Evolutionary conservation across 2,888 invertebrate genomes (phyloP), one percentile per base, ranked within the genome.

Genomic region (Orthosia gothica): DNA sequence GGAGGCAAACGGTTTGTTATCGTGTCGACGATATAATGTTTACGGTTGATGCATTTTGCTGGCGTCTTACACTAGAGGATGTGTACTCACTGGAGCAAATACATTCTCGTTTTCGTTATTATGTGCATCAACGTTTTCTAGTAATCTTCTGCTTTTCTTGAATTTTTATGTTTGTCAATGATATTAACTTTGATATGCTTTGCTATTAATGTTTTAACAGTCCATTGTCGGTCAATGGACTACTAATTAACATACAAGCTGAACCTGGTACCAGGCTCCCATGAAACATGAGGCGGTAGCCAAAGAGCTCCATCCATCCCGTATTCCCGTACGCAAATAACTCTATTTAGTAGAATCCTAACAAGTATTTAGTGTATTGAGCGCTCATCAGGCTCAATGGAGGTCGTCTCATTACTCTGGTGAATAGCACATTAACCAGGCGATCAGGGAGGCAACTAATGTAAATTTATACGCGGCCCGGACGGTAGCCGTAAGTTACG

Each of bases 391-490:
- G 65, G 57, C 58, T 68, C 70, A 80, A 52, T 71, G 55, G 58
- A 16, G 23, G 74, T 62, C 65, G 64, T 69, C 32, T 75, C 84
- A 84, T 82, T 75, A 82, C 62, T 82, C 70, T 71, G 67, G 61
- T 45, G 62, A 68, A 26, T 62, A 59, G 70, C 75, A 64, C 84
- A 77, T 80, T 74, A 80, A 64, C 61, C 50, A 45, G 23, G 13
- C 64, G 75, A 76, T 69, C 75, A 70, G 65, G 65, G 62, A 66
- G 82, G 71, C 79, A 85, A 83, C 81, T 79, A 86, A 89, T 87
- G 90, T 75, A 86, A 88, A 89, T 88, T 79, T 84, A 88, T 86
- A 80, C 85, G 83, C 76, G 70, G 76, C 81, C 76, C 73, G 76
- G 59, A 70, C 59, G 32, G 58, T n/a, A 40, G 59, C 59, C 81